Percentiles rank a stretch among this genome's conserved stretches.
phyloP scores from a whole-genome alignment of 1,140 invertebrate species.

The Caligus rogercresseyi region DNA sequence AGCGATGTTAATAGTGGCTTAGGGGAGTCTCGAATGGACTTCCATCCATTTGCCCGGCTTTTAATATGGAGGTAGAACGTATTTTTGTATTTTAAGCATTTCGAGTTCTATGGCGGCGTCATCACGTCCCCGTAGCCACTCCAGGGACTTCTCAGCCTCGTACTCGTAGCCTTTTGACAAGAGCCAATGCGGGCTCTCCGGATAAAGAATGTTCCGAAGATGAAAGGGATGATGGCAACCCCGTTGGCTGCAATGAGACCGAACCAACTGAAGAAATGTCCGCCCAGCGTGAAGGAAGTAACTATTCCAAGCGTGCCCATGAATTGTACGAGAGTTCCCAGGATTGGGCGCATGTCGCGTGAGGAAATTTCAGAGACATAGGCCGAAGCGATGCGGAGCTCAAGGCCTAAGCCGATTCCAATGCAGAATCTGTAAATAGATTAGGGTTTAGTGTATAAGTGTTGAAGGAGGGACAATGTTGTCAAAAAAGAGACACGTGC shows the following conservation, averaged over 20 bases:
- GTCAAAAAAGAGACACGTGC: no score
- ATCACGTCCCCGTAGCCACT: slow-evolving; percentile 52
- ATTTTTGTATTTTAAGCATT: slow-evolving; percentile 19
- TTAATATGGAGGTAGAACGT: slow-evolving; percentile 11
- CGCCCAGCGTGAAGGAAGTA: not conserved
- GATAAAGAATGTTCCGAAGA: slow-evolving; percentile 61
- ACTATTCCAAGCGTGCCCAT: slow-evolving; percentile 3
- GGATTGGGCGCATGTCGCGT: slow-evolving; percentile 21
- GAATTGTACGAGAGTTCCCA: slow-evolving; percentile 21
- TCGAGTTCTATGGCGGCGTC: slow-evolving; percentile 27
- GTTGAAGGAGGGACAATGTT: no score
- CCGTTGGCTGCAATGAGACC: slow-evolving; percentile 18
- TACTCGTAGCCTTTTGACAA: slow-evolving; percentile 12
- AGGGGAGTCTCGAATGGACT: slow-evolving; percentile 11
- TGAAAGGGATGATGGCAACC: slow-evolving; percentile 42
- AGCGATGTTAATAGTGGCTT: slow-evolving; percentile 57
- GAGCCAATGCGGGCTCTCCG: slow-evolving; percentile 66
- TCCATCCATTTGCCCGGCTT: slow-evolving; percentile 13
- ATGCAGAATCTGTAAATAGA: no score
- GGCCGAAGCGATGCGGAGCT: slow-evolving; percentile 20
- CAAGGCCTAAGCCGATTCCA: slow-evolving; percentile 20
- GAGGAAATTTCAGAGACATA: slow-evolving; percentile 23
- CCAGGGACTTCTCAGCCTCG: slow-evolving; percentile 49
- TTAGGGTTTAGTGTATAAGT: no score
- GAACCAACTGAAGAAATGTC: slow-evolving; percentile 5